These are phyloP conservation scores for Melinaea menophilus DNA, from an alignment of 2,888 invertebrate species.

Conservation along the genomic window DNA sequence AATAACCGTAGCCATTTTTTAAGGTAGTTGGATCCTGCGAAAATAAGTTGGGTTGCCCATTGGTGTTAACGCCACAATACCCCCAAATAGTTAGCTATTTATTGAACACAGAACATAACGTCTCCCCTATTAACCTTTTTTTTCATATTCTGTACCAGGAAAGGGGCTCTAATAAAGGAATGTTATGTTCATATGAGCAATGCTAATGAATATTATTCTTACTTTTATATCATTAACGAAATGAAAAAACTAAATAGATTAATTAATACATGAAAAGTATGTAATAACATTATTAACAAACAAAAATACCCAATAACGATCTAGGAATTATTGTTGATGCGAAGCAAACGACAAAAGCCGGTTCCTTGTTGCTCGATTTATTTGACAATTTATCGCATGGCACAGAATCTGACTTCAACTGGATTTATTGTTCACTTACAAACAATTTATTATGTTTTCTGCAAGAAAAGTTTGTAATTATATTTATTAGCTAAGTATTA, in stretches of 20 bases:
- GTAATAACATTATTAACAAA: not conserved
- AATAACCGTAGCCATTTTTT: too few species aligned
- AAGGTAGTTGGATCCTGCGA: too few species aligned
- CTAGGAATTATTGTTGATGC: conserved; percentile 29
- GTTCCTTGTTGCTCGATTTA: conserved; percentile 59
- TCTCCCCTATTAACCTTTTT: too few species aligned
- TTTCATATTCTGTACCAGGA: too few species aligned
- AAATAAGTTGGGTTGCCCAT: too few species aligned
- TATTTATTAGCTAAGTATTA: not conserved
- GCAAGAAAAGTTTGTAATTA: conserved; percentile 29
- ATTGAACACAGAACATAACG: too few species aligned
- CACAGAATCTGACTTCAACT: conserved; percentile 64
- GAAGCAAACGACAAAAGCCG: conserved; percentile 27
- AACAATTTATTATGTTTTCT: conserved; percentile 57
- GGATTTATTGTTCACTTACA: conserved; percentile 66
- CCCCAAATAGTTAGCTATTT: too few species aligned
- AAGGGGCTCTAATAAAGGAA: too few species aligned
- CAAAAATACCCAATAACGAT: conserved; percentile 17
- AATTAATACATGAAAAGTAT: conserved; percentile 14
- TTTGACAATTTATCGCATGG: conserved; percentile 67
- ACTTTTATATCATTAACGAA: too few species aligned
- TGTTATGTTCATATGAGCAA: too few species aligned
- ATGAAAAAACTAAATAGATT: not conserved
- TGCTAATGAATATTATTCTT: too few species aligned
- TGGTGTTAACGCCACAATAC: too few species aligned